These are phyloP conservation scores for Lophura nycthemera DNA, from an alignment of 2,113 vertebrate species.

Conservation along the genomic window DNA sequence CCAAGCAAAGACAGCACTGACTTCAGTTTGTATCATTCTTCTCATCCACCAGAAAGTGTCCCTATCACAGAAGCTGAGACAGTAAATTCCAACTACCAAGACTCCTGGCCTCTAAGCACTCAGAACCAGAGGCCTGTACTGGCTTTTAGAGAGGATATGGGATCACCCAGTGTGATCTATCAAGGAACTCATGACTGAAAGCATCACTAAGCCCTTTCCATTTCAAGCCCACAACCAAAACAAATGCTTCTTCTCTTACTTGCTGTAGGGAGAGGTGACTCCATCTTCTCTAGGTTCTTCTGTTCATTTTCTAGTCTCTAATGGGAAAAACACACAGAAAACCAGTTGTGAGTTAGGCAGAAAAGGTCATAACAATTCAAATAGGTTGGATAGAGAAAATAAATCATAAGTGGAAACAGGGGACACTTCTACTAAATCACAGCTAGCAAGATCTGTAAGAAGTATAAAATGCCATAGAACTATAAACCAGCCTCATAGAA, in stretches of 20 bases:
- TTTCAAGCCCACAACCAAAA: neutral
- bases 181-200: neutral
- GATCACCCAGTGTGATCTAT: neutral
- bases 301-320: constrained; percentile 85
- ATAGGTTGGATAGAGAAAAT: neutral
- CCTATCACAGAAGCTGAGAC: neutral
- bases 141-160: neutral
- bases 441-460: neutral
- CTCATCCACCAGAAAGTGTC: neutral
- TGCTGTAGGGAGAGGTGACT: constrained; percentile 58
- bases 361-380: neutral
- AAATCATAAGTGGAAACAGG: neutral
- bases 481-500: neutral
- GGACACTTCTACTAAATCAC: neutral
- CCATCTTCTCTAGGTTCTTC: constrained; percentile 68
- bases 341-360: neutral
- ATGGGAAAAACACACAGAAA: neutral
- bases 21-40: neutral
- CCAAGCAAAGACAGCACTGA: neutral
- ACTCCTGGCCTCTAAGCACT: neutral
- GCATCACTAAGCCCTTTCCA: neutral
- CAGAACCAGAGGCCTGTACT: neutral
- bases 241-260: constrained; percentile 68
- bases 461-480: neutral
- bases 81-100: neutral